A percentile compares a stretch with the other conserved stretches of the same genome.
These are phyloP conservation scores for Geodia barretti DNA, from an alignment of 37 sponge, comb jelly and placozoan genomes.

Conservation along the genomic window DNA sequence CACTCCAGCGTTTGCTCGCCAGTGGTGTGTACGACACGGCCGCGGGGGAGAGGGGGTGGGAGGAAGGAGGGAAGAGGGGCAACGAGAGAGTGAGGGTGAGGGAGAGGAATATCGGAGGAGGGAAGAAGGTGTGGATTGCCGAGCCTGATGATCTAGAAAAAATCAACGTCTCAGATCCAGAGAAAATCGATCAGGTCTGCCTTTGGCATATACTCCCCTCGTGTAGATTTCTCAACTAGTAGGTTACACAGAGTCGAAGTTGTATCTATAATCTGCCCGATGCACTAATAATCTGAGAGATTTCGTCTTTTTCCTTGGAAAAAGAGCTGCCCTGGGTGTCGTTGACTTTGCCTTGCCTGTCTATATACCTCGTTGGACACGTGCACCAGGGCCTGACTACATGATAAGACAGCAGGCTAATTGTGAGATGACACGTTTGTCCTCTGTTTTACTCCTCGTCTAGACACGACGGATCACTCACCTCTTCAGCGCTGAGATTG, in stretches of 20 bases:
- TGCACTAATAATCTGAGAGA: too few species aligned
- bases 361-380: too few species aligned
- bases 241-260: too few species aligned
- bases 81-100: slow-evolving; percentile 21
- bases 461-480: slow-evolving; percentile 48
- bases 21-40: slow-evolving; percentile 53
- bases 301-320: too few species aligned
- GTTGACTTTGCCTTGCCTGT: too few species aligned
- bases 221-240: too few species aligned
- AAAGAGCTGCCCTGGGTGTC: too few species aligned
- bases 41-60: background rate
- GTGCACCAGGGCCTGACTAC: too few species aligned
- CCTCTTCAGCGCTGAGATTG: slow-evolving; percentile 68
- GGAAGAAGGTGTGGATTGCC: slow-evolving; percentile 1
- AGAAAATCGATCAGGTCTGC: background rate
- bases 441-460: too few species aligned
- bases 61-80: slow-evolving; percentile 26
- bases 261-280: too few species aligned
- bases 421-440: background rate
- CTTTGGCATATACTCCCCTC: background rate
- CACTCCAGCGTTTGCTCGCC: slow-evolving; percentile 44
- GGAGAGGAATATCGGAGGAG: background rate
- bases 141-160: slow-evolving; percentile 27
- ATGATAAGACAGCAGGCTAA: too few species aligned
- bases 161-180: background rate